phyloP scores from a whole-genome alignment of 2,113 vertebrate species.

The Reinhardtius hippoglossoides region DNA sequence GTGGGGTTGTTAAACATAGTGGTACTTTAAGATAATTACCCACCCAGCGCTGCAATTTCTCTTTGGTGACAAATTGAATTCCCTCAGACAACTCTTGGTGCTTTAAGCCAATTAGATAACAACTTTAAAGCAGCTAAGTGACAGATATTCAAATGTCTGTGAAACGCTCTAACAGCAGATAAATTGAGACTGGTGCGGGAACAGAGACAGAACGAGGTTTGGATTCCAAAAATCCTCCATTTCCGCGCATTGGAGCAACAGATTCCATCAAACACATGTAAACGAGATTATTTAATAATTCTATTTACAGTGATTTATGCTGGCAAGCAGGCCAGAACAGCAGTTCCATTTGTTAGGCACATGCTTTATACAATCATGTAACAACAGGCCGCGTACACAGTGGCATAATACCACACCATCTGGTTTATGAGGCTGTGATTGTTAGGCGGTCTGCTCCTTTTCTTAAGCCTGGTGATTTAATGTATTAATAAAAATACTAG shows the following conservation, averaged over 20 bases:
- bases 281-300: constrained; percentile 69
- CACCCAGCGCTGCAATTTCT: constrained; percentile 14
- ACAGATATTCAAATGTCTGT: constrained; percentile 28
- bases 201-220: background rate
- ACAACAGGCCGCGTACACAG: constrained; percentile 68
- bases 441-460: constrained; percentile 61
- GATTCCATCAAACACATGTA: constrained; percentile 61
- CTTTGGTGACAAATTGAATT: constrained; percentile 40
- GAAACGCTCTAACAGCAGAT: constrained; percentile 8
- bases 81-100: constrained; percentile 23
- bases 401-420: constrained; percentile 76
- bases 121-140: constrained; percentile 40
- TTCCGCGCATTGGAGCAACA: constrained; percentile 24
- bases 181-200: background rate
- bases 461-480: constrained; percentile 46
- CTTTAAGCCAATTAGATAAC: constrained; percentile 54
- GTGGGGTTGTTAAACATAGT: constrained; percentile 21
- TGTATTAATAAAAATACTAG: background rate
- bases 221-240: background rate
- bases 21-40: constrained; percentile 43
- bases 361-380: constrained; percentile 77
- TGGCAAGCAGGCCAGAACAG: constrained; percentile 57
- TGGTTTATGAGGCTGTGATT: constrained; percentile 70
- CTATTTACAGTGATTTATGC: constrained; percentile 68
- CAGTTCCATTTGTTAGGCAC: constrained; percentile 76